These are phyloP conservation scores for Sebastes vulpes DNA, from an alignment of 2,797 vertebrate genomes.

Conservation along the genomic window DNA sequence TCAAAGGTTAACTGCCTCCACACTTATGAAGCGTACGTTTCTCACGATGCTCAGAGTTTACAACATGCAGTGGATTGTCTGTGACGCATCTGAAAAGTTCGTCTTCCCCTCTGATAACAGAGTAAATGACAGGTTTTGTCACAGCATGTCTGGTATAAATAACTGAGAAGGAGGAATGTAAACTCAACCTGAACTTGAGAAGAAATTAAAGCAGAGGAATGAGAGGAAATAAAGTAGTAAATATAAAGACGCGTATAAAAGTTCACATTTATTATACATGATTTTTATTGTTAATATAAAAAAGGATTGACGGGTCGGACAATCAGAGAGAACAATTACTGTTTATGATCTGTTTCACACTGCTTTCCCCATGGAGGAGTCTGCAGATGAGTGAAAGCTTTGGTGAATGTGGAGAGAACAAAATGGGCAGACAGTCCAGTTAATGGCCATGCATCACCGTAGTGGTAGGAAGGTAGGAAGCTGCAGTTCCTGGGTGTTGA, in stretches of 20 bases:
- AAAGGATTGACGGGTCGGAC: slow-evolving; percentile 6
- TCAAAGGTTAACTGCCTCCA: slow-evolving; percentile 93
- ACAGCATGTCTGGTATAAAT: slow-evolving; percentile 41
- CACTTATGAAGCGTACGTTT: slow-evolving; percentile 86
- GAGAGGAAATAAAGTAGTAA: background rate
- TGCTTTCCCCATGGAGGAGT: slow-evolving; percentile 23
- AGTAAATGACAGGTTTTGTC: slow-evolving; percentile 32
- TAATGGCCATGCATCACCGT: slow-evolving; percentile 61
- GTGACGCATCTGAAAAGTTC: slow-evolving; percentile 53
- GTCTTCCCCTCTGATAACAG: slow-evolving; percentile 24
- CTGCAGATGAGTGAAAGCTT: slow-evolving; percentile 38
- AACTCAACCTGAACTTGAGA: slow-evolving; percentile 22
- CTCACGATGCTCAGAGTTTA: slow-evolving; percentile 75
- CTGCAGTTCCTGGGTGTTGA: slow-evolving; percentile 53
- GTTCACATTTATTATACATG: background rate
- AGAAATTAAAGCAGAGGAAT: background rate
- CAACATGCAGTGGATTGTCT: slow-evolving; percentile 39
- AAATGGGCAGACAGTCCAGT: slow-evolving; percentile 58
- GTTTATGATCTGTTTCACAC: slow-evolving; percentile 1
- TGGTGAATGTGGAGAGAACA: slow-evolving; percentile 31
- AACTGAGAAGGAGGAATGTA: slow-evolving; percentile 11
- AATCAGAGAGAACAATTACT: background rate
- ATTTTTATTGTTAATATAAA: slow-evolving; percentile 11
- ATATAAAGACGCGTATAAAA: background rate
- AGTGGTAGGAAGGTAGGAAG: slow-evolving; percentile 39